phyloP scores from a whole-genome alignment of 2,888 invertebrate genomes.

The Tipula lateralis region DNA sequence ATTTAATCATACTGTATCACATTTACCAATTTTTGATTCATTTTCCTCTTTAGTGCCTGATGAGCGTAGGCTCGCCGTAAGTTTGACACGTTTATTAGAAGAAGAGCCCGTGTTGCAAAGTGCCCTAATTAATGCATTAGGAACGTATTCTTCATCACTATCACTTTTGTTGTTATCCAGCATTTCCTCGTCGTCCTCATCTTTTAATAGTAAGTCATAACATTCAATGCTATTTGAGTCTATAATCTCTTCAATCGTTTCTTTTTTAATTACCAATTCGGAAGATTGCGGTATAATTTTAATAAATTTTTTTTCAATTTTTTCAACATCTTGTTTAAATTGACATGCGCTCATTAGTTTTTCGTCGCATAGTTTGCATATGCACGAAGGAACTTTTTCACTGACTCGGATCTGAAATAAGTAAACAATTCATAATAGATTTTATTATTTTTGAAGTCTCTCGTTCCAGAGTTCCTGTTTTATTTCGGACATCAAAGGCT shows the following conservation, averaged over 20 bases:
- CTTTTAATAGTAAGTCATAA: background rate
- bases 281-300: background rate
- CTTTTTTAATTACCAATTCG: background rate
- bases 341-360: background rate
- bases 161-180: background rate
- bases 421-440: too few relatives aligned
- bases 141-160: background rate
- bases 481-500: too few relatives aligned
- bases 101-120: background rate
- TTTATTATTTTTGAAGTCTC: too few relatives aligned
- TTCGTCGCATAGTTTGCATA: background rate
- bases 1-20: background rate
- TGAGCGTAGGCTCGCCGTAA: background rate
- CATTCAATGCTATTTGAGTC: background rate
- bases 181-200: background rate
- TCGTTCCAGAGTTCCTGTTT: too few relatives aligned
- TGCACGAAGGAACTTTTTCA: background rate
- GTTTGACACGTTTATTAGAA: background rate
- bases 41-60: background rate
- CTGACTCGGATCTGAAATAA: background rate
- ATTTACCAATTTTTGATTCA: background rate
- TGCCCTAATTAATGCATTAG: background rate
- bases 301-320: background rate
- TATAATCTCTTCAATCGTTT: slow-evolving; percentile 4
- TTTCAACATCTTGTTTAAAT: background rate